phyloP scores from a whole-genome alignment of 2,888 invertebrate genomes.

The Rhingia campestris region DNA sequence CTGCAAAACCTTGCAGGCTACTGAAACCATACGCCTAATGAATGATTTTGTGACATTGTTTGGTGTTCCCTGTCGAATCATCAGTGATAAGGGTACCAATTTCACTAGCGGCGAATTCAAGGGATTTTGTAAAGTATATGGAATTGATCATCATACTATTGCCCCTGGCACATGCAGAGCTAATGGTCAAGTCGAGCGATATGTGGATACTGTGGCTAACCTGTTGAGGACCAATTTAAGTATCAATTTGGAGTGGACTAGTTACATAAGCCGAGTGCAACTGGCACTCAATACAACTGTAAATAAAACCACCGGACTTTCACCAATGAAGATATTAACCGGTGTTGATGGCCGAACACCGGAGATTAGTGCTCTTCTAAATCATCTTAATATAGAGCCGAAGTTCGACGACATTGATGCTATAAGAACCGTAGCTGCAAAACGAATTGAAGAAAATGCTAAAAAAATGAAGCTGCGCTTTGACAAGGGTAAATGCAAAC shows the following conservation, averaged over 20 bases:
- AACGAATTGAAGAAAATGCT: constrained; percentile 11
- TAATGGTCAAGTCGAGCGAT: no score
- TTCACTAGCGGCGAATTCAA: constrained; percentile 21
- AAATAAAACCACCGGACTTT: no score
- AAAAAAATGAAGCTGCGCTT: constrained; percentile 4
- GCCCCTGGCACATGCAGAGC: constrained; percentile 16
- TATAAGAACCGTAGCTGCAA: constrained; percentile 8
- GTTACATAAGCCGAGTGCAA: no score
- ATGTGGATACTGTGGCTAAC: constrained; percentile 17
- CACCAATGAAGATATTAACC: constrained; percentile 8
- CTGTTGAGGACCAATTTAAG: constrained; percentile 5
- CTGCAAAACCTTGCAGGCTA: constrained; percentile 5
- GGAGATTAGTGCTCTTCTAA: constrained; percentile 26
- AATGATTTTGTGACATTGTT: constrained; percentile 22
- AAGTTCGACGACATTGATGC: constrained; percentile 9
- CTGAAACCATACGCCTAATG: constrained; percentile 8
- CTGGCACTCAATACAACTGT: no score
- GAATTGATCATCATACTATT: constrained; percentile 36
- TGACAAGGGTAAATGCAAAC: constrained; percentile 18
- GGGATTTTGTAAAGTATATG: constrained; percentile 14
- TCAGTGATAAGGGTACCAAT: constrained; percentile 27
- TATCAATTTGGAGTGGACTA: no score
- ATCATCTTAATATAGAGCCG: constrained; percentile 5
- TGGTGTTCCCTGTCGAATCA: constrained; percentile 19
- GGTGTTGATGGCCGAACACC: constrained; percentile 33